Evolutionary conservation across 2,113 vertebrate species (phyloP), one percentile per base, ranked within the genome.

Genomic region (Pardalotus punctatus): DNA sequence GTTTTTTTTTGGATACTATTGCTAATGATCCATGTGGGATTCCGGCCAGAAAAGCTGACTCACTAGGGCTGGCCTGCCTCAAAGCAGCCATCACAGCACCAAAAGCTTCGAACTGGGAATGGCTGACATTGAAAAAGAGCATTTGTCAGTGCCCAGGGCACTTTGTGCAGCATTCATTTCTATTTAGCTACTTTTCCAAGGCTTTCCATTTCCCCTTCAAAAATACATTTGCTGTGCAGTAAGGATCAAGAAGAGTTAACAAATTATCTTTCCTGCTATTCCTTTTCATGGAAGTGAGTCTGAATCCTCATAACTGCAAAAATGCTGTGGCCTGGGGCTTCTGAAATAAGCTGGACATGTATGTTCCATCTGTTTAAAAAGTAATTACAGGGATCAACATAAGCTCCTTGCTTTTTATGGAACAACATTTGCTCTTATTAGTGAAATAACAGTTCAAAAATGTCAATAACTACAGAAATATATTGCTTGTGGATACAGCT

Each of bases 301-400:
- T 13, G 53, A 57, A 64, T 72, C 65, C 22, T 74, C 25, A 0
- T 53, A 86, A 64, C 45, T 78, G 60, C 40, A 90, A 72, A 67
- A 61, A 42, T 76, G 38, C 60, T 86, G 47, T 62, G 62, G 62
- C 81, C 61, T 81, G 33, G 15, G 19, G 76, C 57, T 88, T 81
- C 72, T 74, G 80, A 90, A 90, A 56, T 61, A 60, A 92, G 51
- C 58, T 53, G 76, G 85, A 72, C 90, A 88, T 25, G 14, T 88
- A 94, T 62, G 33, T 79, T 90, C 62, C 65, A 87, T 91, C 80
- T 95, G 72, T 73, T 93, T 76, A 36, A 90, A 72, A 74, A 76
- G 77, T 81, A 90, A 92, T 96, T 87, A 93, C 66, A 94, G 47
- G 50, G 42, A 86, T 94, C 66, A 95, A 65, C 83, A 88, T 81